Conservation (phyloP, 2,888 invertebrate species). For the Papilio elwesi region DNA sequence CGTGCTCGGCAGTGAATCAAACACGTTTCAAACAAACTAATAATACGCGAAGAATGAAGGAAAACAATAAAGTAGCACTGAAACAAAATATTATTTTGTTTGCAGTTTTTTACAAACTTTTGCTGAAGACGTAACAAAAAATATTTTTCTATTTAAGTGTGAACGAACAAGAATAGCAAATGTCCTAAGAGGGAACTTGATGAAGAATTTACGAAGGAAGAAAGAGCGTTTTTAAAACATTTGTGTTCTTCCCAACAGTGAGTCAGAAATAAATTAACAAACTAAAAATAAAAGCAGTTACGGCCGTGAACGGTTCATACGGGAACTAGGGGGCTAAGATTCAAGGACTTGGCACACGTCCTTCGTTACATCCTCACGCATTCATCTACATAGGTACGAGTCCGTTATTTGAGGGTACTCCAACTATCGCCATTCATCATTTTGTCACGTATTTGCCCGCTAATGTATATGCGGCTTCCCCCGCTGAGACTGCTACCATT, state of each 20-base stretch:
- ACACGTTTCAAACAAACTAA: conserved; percentile 8
- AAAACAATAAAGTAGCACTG: not conserved
- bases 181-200: no score
- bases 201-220: no score
- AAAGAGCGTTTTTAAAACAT: not conserved
- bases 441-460: conserved; percentile 12
- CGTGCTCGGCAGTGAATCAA: conserved; percentile 13
- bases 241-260: not conserved
- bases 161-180: no score
- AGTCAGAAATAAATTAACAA: not conserved
- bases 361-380: conserved; percentile 18
- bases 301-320: conserved; percentile 4
- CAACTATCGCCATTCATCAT: conserved; percentile 11
- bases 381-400: conserved; percentile 5
- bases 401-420: conserved; percentile 17
- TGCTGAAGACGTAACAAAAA: not conserved
- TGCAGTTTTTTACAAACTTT: no score
- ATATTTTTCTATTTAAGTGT: not conserved
- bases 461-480: conserved; percentile 4
- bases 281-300: conserved; percentile 1
- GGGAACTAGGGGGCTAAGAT: conserved; percentile 9
- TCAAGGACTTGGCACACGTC: conserved; percentile 12
- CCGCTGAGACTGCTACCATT: not conserved
- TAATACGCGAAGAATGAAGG: conserved; percentile 2
- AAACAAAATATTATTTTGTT: conserved; percentile 1